phyloP scores from a whole-genome alignment of 1,140 invertebrate genomes.

The Drosophila pachea region DNA sequence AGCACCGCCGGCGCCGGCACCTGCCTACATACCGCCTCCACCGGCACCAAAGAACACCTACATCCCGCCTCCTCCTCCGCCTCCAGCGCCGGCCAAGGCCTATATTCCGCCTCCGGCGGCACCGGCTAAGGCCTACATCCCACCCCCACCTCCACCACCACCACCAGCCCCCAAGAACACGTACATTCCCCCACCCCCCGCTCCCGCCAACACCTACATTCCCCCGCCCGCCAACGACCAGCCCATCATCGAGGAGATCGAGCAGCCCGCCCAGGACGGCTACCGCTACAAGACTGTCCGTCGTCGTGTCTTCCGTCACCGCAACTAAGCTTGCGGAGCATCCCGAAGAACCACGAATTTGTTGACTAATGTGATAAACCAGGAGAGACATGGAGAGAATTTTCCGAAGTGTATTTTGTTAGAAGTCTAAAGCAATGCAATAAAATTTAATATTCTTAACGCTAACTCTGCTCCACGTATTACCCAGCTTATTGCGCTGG shows the following conservation, averaged over 20 bases:
- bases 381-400: slow-evolving; percentile 11
- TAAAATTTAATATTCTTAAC: not conserved
- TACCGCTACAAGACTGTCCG: slow-evolving; percentile 76
- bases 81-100: slow-evolving; percentile 36
- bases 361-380: slow-evolving; percentile 61
- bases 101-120: slow-evolving; percentile 60
- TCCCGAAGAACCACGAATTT: not conserved
- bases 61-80: slow-evolving; percentile 59
- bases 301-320: slow-evolving; percentile 71
- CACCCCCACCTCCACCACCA: slow-evolving; percentile 63
- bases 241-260: slow-evolving; percentile 57
- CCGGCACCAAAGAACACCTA: slow-evolving; percentile 63
- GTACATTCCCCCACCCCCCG: slow-evolving; percentile 57
- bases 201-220: slow-evolving; percentile 50
- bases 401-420: slow-evolving; percentile 10
- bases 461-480: too few relatives aligned
- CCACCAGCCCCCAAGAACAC: slow-evolving; percentile 62
- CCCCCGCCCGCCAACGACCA: slow-evolving; percentile 49
- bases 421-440: not conserved
- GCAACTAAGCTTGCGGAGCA: slow-evolving; percentile 45
- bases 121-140: slow-evolving; percentile 53
- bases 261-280: slow-evolving; percentile 69
- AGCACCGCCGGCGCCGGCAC: slow-evolving; percentile 42
- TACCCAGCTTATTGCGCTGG: too few relatives aligned
- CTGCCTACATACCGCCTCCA: slow-evolving; percentile 40